These are phyloP conservation scores for Myopa tessellatipennis DNA, from an alignment of 2,888 invertebrate species.

Conservation along the genomic window DNA sequence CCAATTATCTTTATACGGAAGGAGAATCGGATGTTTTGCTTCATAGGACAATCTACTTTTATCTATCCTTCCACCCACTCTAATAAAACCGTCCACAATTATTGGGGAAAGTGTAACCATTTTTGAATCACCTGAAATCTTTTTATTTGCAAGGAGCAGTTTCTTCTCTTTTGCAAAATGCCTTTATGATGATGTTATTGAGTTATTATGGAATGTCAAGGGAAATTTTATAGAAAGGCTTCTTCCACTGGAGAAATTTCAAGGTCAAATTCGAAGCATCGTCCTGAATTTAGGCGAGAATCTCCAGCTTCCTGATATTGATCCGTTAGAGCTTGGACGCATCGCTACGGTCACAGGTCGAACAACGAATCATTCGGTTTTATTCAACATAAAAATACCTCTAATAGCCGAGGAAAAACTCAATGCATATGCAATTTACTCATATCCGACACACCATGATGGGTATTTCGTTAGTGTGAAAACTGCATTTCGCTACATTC, in stretches of 20 bases:
- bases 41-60: constrained; percentile 8
- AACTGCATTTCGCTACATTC: no score
- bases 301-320: not conserved
- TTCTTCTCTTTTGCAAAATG: constrained; percentile 1
- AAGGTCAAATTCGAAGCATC: not conserved
- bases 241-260: constrained; percentile 1
- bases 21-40: not conserved
- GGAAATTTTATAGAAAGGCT: constrained; percentile 10
- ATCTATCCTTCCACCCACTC: not conserved
- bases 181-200: not conserved
- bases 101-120: not conserved
- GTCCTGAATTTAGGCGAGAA: not conserved
- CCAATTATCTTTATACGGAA: constrained; percentile 21
- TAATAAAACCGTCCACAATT: not conserved
- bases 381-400: constrained; percentile 20
- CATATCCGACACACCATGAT: not conserved
- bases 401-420: constrained; percentile 13
- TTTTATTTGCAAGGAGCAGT: not conserved
- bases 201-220: not conserved
- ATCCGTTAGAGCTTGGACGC: not conserved
- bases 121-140: not conserved
- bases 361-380: not conserved
- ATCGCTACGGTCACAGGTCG: not conserved
- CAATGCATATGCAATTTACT: not conserved
- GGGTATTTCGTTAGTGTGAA: not conserved